Base-by-base conservation (phyloP, 2,888 invertebrate species). In the Molorchus minor region DNA sequence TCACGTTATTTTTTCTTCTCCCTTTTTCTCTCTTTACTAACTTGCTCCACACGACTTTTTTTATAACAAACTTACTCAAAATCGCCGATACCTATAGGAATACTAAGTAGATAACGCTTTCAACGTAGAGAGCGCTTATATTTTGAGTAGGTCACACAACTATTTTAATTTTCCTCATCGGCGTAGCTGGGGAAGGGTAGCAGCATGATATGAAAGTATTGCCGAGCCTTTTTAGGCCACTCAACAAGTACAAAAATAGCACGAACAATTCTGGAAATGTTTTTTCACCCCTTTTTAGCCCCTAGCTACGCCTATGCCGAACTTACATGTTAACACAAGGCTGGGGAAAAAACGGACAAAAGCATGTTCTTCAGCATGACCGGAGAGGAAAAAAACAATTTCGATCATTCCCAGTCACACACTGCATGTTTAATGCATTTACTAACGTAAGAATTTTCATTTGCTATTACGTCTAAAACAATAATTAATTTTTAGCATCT, bases 401-500 rank as follows among this genome's bases (percentile, higher is more conserved):
- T 44, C 19, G 29, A 46, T n/a, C n/a, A n/a, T 19, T 59, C 12
- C 33, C 43, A 19, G 16, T n/a, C 29, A 41, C 33, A 43, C 43
- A 30, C 12, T 59, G 59, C 59, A 59, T 59, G 59, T 38, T n/a
- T n/a, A 51, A 21, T 33, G 29, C 10, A 43, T 40, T 21, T 29
- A 5, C 5, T 36, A 45, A 29, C 38, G 30, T 43, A 30, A 46
- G 40, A 33, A 19, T 38, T 53, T 21, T 40, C 21, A 2, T 13
- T 12, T 33, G 25, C 16, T 25, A 30, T 35, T 36, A 4, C 29
- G 1, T 40, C 12, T 7, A 21, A 25, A n/a, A n/a, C n/a, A n/a
- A n/a, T n/a, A n/a, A n/a, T n/a, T n/a, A n/a, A n/a, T 75, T 82
- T 84, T 35, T 80, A 89, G 88, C 88, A 88, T 72, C 84, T 91